Conservation (phyloP, 2,797 vertebrate genomes). For the Platyrinchus mystaceus region DNA sequence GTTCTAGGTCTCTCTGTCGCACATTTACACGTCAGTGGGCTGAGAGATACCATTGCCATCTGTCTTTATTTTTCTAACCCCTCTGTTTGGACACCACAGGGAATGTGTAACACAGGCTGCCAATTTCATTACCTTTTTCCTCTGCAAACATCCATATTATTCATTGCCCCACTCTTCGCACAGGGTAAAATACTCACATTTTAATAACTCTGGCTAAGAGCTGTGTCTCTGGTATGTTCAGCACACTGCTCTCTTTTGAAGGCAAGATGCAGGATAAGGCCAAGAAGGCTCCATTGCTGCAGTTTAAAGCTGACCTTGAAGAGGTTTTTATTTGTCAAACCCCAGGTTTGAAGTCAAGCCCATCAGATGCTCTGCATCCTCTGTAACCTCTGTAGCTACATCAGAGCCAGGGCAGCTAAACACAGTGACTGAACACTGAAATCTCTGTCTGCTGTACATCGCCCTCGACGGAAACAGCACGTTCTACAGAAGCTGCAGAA, state of each 20-base stretch:
- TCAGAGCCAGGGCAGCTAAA: not conserved
- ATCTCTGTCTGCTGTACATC: not conserved
- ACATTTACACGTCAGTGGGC: slow-evolving; percentile 58
- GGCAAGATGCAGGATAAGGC: not conserved
- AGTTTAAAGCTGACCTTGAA: not conserved
- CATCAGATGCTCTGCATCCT: not conserved
- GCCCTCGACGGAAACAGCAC: not conserved
- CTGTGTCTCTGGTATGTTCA: not conserved
- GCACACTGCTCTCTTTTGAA: not conserved
- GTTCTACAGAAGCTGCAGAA: not conserved
- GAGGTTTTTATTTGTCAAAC: not conserved
- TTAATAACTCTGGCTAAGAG: not conserved
- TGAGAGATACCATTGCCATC: slow-evolving; percentile 54
- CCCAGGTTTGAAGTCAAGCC: not conserved
- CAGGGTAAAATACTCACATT: not conserved
- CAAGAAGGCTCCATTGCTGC: not conserved
- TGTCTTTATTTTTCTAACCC: slow-evolving; percentile 74
- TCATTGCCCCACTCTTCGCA: not conserved
- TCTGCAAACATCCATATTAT: slow-evolving; percentile 16
- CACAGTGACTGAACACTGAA: not conserved
- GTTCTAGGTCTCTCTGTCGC: not conserved
- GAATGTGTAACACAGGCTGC: not conserved
- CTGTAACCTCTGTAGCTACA: not conserved
- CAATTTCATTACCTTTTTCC: slow-evolving; percentile 51
- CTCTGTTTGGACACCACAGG: slow-evolving; percentile 19